Evolutionary conservation across 2,888 invertebrate species (phyloP).

Genomic region (Kuschelorhynchus macadamiae): DNA sequence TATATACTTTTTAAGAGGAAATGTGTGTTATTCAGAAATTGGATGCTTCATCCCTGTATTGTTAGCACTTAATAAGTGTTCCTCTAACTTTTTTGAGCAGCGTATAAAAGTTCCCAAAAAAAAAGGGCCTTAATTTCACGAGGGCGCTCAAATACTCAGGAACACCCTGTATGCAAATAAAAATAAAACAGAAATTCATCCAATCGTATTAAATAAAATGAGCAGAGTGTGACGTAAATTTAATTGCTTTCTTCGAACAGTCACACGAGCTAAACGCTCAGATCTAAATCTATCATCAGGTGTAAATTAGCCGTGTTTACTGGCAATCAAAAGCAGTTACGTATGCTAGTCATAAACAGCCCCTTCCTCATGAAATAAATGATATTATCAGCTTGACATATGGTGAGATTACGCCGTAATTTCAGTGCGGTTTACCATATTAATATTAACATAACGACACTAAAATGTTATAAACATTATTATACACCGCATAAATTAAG

Average conservation of each 20-base stretch:
- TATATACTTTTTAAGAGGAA: too few relatives aligned
- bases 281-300: constrained; percentile 36
- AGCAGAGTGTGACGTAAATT: background rate
- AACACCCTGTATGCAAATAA: too few relatives aligned
- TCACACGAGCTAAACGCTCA: constrained; percentile 13
- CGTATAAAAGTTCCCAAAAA: background rate
- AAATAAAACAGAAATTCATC: too few relatives aligned
- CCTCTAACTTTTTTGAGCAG: too few relatives aligned
- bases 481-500: too few relatives aligned
- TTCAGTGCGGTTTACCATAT: constrained; percentile 28
- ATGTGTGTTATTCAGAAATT: too few relatives aligned
- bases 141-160: too few relatives aligned
- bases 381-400: constrained; percentile 59
- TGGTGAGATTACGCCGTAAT: constrained; percentile 55
- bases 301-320: constrained; percentile 37
- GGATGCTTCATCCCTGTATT: too few relatives aligned
- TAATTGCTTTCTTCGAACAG: background rate
- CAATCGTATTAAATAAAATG: too few relatives aligned
- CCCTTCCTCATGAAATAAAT: constrained; percentile 56
- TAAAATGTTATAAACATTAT: too few relatives aligned
- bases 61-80: too few relatives aligned
- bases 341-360: constrained; percentile 52
- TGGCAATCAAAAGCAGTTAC: constrained; percentile 43
- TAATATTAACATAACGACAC: constrained; percentile 13
- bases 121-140: too few relatives aligned